phyloP scores from a whole-genome alignment of 2,113 vertebrate species.

The Malurus alboscapulatus region DNA sequence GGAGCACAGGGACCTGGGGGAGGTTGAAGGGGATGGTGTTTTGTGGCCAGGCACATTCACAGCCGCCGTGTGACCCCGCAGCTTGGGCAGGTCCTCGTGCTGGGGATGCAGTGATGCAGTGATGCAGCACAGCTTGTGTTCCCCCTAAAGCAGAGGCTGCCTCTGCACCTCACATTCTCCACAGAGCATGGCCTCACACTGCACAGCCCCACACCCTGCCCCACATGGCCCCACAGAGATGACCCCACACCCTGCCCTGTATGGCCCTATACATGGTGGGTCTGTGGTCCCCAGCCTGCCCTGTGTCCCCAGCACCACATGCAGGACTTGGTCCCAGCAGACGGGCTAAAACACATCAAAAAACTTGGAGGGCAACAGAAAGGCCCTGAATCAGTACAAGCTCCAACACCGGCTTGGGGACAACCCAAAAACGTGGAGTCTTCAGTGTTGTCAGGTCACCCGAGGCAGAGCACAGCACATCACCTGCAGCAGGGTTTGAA shows the following conservation, averaged over 20 bases:
- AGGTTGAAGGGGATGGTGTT: neutral
- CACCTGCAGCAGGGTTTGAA: rapidly evolving
- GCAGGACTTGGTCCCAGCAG: neutral
- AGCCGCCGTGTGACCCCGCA: neutral
- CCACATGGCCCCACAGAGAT: neutral
- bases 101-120: neutral
- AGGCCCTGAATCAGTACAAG: rapidly evolving
- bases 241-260: neutral
- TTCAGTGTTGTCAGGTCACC: rapidly evolving
- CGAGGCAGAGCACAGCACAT: neutral
- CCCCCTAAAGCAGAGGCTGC: neutral
- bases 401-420: neutral
- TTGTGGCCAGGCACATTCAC: neutral
- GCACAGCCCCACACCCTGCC: neutral
- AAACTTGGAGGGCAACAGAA: neutral
- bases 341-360: neutral
- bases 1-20: neutral
- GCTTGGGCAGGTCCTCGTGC: neutral
- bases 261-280: rapidly evolving
- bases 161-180: neutral
- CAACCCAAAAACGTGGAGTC: rapidly evolving
- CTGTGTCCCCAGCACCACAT: rapidly evolving
- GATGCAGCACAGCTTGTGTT: neutral
- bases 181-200: neutral
- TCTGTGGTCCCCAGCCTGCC: neutral